phyloP scores from a whole-genome alignment of 2,888 invertebrate species.

The Perizoma affinitatum region DNA sequence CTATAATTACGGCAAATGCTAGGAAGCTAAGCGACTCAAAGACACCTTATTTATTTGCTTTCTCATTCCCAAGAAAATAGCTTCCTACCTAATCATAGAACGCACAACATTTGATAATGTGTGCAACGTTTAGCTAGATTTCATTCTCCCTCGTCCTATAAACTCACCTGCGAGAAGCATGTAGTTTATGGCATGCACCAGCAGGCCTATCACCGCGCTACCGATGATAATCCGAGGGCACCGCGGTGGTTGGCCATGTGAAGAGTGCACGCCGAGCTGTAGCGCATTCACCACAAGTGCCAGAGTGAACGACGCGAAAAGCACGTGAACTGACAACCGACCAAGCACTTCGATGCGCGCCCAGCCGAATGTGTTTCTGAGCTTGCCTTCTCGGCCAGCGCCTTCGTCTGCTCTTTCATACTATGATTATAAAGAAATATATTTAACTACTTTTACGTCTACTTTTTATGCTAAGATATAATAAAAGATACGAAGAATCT shows the following conservation, averaged over 20 bases:
- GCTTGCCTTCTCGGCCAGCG: conserved; percentile 86
- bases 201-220: conserved; percentile 90
- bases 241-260: conserved; percentile 74
- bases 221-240: conserved; percentile 89
- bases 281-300: conserved; percentile 92
- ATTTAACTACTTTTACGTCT: too few relatives aligned
- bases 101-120: conserved; percentile 7
- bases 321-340: conserved; percentile 91
- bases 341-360: conserved; percentile 94
- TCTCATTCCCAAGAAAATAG: conserved; percentile 3
- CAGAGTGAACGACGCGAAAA: conserved; percentile 92
- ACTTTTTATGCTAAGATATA: too few relatives aligned
- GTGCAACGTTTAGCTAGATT: neutral
- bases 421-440: conserved; percentile 43
- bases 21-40: conserved; percentile 18
- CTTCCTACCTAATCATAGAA: conserved; percentile 2
- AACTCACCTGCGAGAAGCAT: conserved; percentile 89
- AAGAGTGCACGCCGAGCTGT: conserved; percentile 89
- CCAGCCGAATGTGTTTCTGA: conserved; percentile 97
- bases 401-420: conserved; percentile 78
- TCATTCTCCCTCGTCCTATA: neutral
- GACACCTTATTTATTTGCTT: conserved; percentile 15
- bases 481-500: too few relatives aligned
- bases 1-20: conserved; percentile 17
- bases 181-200: conserved; percentile 91